A percentile compares a stretch with the other conserved stretches of the same genome.
Evolutionary conservation across 2,797 vertebrate genomes (phyloP).

Genomic region (Leuciscus waleckii): DNA sequence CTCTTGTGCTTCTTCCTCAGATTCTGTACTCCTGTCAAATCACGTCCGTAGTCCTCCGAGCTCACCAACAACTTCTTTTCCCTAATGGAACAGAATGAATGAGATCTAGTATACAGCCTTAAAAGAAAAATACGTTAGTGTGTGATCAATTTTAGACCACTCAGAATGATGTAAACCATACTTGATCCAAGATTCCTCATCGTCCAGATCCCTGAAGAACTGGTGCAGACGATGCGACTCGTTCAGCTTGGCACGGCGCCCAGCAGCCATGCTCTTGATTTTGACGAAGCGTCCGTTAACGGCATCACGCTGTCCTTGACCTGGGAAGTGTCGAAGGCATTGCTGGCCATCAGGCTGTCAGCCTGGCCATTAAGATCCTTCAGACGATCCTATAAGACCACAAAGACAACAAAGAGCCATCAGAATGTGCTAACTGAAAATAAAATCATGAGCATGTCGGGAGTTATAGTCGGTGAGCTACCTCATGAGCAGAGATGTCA

Average conservation of each 20-base stretch:
- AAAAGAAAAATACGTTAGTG: not conserved
- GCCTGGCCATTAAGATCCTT: conserved; percentile 97
- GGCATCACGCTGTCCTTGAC: conserved; percentile 93
- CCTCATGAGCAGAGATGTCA: conserved; percentile 98
- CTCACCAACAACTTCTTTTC: conserved; percentile 98
- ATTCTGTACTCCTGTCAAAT: conserved; percentile 98
- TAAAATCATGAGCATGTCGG: not conserved
- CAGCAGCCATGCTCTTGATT: conserved; percentile 92
- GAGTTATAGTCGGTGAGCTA: conserved; percentile 58
- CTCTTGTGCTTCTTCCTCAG: conserved; percentile 98
- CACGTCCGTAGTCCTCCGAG: conserved; percentile 97
- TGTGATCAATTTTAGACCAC: not conserved
- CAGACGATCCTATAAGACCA: conserved; percentile 86
- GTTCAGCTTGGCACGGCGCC: conserved; percentile 88
- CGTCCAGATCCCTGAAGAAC: conserved; percentile 98
- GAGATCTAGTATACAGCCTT: not conserved
- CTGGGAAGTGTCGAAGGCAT: conserved; percentile 93
- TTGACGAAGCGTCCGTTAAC: conserved; percentile 92
- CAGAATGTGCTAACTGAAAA: not conserved
- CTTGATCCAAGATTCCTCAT: conserved; percentile 99
- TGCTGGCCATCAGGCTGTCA: conserved; percentile 96
- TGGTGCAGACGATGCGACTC: conserved; percentile 98
- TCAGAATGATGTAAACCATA: conserved; percentile 69
- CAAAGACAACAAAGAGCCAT: not conserved
- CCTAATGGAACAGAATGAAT: conserved; percentile 68